Conservation (phyloP, 2,113 vertebrate species). For the Corythornis cristatus region DNA sequence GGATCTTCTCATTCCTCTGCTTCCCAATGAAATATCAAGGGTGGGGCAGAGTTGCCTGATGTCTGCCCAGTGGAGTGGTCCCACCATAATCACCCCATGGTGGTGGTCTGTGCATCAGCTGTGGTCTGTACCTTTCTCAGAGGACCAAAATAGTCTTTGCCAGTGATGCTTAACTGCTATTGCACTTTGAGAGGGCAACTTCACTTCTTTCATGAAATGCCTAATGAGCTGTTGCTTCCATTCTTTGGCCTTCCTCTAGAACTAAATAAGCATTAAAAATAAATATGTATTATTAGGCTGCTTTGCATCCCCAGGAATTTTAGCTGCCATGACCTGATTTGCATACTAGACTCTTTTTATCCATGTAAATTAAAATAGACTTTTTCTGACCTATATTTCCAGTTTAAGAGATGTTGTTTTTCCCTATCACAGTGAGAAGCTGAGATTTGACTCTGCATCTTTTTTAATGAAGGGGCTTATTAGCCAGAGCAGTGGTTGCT, state of each 20-base stretch:
- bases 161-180: background rate
- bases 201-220: background rate
- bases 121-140: background rate
- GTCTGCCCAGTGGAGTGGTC: background rate
- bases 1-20: background rate
- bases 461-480: conserved; percentile 40
- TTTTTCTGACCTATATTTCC: conserved; percentile 57
- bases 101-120: background rate
- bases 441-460: conserved; percentile 23
- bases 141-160: background rate
- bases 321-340: conserved; percentile 19
- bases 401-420: conserved; percentile 29
- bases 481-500: background rate
- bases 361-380: background rate
- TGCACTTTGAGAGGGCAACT: background rate
- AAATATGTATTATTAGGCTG: conserved; percentile 10
- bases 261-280: conserved; percentile 34
- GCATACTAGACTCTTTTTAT: conserved; percentile 3
- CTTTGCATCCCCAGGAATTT: conserved; percentile 13
- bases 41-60: background rate
- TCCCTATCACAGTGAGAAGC: background rate
- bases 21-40: background rate
- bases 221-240: background rate
- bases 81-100: background rate
- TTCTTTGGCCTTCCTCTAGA: background rate